Base-by-base conservation (phyloP, 1,140 invertebrate genomes). In the Pseudomyrmex flavicornis region DNA sequence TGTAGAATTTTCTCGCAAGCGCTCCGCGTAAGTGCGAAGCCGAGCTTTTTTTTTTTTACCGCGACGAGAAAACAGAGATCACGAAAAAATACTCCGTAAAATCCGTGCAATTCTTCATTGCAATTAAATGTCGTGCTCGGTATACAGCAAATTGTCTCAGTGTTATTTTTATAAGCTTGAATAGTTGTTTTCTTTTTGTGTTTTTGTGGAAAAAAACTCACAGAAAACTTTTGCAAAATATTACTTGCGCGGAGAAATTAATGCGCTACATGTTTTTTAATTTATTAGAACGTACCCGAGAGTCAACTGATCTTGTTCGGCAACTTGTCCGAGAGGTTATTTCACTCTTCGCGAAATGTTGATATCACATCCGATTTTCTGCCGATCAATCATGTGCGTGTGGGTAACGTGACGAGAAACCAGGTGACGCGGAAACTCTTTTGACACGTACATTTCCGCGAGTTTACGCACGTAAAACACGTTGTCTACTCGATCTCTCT, bases 391-490 rank as follows among this genome's bases (percentile, higher is more conserved):
- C 56, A 48, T 52, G 20, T 46, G 26, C 48, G 15, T 15, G 50
- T n/a, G 48, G 50, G 44, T 83, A 76, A 83, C 59, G 54, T 65
- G 10, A n/a, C n/a, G 46, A 13, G 44, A 48, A 58, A 58, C 26
- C 73, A 35, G 54, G 52, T 66, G 12, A 35, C 50, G 46, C 20
- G 44, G 20, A 66, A 77, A 44, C 66, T 75, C 61, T 65, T 75
- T 66, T 56, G 50, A 63, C 46, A 46, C 26, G 35, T 35, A 52
- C 82, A 48, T 69, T 70, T 70, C 52, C 76, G 76, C 76, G 48
- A 59, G 58, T 72, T 80, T 72, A 80, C 66, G 70, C 66, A 70
- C 59, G 76, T 80, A 80, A 72, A 70, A 72, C 62, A 54, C 13
- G 26, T n/a, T 59, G 54, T 17, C 10, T 17, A 52, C 20, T 10